phyloP scores from a whole-genome alignment of 2,888 invertebrate species.

The Ceraclea dissimilis region DNA sequence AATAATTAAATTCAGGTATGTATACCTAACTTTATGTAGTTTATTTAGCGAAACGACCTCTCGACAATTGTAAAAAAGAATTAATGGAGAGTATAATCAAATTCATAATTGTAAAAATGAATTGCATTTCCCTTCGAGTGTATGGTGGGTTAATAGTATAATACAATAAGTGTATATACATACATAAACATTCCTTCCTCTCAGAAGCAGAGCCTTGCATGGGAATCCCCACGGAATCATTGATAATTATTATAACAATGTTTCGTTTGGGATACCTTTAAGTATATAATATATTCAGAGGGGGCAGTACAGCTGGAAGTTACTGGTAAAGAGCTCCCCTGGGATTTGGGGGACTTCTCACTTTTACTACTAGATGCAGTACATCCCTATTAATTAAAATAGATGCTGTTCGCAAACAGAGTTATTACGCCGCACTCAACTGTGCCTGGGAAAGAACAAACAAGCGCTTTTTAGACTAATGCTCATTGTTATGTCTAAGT shows the following conservation, averaged over 20 bases:
- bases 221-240: constrained; percentile 35
- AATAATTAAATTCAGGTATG: too few species aligned
- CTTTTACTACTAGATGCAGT: constrained; percentile 24
- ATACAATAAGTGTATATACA: constrained; percentile 15
- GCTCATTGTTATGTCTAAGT: constrained; percentile 4
- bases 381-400: constrained; percentile 26
- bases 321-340: constrained; percentile 23
- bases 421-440: constrained; percentile 2
- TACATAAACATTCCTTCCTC: constrained; percentile 10
- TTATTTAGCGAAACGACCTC: too few species aligned
- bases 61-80: too few species aligned
- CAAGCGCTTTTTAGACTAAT: constrained; percentile 12
- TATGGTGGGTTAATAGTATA: too few species aligned
- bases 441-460: constrained; percentile 10
- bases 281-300: constrained; percentile 26
- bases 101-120: not conserved
- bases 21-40: too few species aligned
- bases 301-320: constrained; percentile 22
- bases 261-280: constrained; percentile 31
- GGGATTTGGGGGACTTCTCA: constrained; percentile 24
- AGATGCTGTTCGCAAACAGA: constrained; percentile 18
- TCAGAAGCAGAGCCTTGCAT: constrained; percentile 15
- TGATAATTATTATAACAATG: constrained; percentile 45
- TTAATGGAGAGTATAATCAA: too few species aligned
- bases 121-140: not conserved